phyloP scores from a whole-genome alignment of 2,888 invertebrate genomes.

The Crepidodera aurea region DNA sequence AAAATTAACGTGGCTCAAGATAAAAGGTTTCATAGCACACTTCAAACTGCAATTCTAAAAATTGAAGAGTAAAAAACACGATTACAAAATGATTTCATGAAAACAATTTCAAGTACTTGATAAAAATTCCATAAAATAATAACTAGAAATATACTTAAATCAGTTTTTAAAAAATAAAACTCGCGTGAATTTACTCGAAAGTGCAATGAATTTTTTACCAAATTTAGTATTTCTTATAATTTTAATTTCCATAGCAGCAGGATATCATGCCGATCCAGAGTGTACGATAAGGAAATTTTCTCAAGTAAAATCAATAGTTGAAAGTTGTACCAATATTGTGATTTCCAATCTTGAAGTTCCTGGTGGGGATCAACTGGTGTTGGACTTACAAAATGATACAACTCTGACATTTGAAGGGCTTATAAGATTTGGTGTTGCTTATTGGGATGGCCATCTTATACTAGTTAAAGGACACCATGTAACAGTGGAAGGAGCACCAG shows the following conservation, averaged over 20 bases:
- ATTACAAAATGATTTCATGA: too few relatives aligned
- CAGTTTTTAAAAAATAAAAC: too few relatives aligned
- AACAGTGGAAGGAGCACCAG: conserved; percentile 27
- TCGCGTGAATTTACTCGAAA: too few relatives aligned
- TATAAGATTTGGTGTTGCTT: conserved; percentile 23
- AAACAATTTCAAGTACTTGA: too few relatives aligned
- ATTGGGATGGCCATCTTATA: conserved; percentile 32
- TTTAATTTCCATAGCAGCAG: not conserved
- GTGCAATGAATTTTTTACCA: too few relatives aligned
- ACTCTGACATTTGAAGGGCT: conserved; percentile 29
- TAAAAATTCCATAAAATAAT: too few relatives aligned
- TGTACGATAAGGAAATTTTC: conserved; percentile 27
- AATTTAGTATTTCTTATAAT: too few relatives aligned
- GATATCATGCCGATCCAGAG: not conserved
- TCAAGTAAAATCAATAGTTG: conserved; percentile 16
- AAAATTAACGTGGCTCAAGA: too few relatives aligned
- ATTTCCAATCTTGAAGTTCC: conserved; percentile 31
- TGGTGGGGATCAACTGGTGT: conserved; percentile 22
- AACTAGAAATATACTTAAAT: too few relatives aligned
- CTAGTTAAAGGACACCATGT: conserved; percentile 28
- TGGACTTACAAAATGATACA: conserved; percentile 21
- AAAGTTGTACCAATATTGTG: conserved; percentile 24
- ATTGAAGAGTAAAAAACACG: too few relatives aligned
- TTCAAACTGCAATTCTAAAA: too few relatives aligned
- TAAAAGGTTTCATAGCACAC: too few relatives aligned